These are phyloP conservation scores for Indicator maculatus DNA, from an alignment of 2,113 vertebrate species.

Conservation along the genomic window DNA sequence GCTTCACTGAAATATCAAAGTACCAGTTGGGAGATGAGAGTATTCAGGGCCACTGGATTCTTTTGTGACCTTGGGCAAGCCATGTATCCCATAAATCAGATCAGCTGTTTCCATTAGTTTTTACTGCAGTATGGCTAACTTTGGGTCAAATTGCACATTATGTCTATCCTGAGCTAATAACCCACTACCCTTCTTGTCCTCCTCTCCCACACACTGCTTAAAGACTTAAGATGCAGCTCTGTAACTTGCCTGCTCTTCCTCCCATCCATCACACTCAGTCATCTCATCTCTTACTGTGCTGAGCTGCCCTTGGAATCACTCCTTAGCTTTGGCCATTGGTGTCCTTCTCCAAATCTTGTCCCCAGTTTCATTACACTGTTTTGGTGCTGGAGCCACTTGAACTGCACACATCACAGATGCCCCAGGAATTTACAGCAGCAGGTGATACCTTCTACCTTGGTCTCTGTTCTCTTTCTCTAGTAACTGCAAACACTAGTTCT, in stretches of 20 bases:
- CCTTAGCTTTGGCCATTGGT: not conserved
- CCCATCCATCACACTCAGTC: not conserved
- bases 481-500: not conserved
- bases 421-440: not conserved
- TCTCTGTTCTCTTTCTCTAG: not conserved
- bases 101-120: not conserved
- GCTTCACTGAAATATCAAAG: not conserved
- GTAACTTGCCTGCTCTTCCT: not conserved
- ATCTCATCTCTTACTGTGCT: not conserved
- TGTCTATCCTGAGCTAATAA: not conserved
- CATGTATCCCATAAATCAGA: not conserved
- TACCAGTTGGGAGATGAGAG: not conserved
- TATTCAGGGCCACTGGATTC: not conserved
- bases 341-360: not conserved
- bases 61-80: not conserved
- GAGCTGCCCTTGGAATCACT: not conserved
- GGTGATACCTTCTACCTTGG: not conserved
- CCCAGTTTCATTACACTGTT: not conserved
- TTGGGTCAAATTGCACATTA: not conserved
- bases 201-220: not conserved
- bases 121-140: not conserved
- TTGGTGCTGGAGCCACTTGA: not conserved
- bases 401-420: not conserved
- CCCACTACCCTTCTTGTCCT: not conserved
- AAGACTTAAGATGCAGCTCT: too few relatives aligned